Base-by-base conservation (phyloP, 2,797 vertebrate species). In the Anguilla marmorata region DNA sequence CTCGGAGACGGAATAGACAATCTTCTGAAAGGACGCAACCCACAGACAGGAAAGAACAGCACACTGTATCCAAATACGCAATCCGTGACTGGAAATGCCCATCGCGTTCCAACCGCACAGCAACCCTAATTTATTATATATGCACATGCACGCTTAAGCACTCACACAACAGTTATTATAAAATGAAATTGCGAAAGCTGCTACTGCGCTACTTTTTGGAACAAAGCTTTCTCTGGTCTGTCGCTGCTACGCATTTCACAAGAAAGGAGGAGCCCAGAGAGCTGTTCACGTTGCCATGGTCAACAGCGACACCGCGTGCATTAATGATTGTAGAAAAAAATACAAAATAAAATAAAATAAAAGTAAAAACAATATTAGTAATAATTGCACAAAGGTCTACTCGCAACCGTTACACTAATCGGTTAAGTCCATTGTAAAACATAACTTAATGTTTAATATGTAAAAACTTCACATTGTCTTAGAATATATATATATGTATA, bases 1-100 rank as follows among this genome's bases (percentile, higher is more conserved):
- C 94, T 97, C 97, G 33, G 90, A 94, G 82, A 97, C 94, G 0
- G 96, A 96, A 91, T 97, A 97, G 0, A 95, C 93, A 85, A 97
- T 93, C 93, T 96, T 96, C 63, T 95, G 95, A 11, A 86, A 89
- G 84, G 90, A 88, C 91, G 90, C 84, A 87, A 92, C 90, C 21
- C 86, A 93, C 30, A 94, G 87, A 92, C 91, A 89, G 45, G 93
- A n/a, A 74, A 93, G 41, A 14, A 89, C 30, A 12, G 85, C 14
- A 7, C 8, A 84, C 3, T 84, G 63, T 84, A 84, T 87, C 63
- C 74, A 88, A 52, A 79, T 82, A 82, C 33, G 12, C 33, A 14
- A 79, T 37, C 74, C 74, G 16, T 79, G 33, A 7, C 14, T 45
- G 33, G 74, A 45, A 79, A 79, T 79, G 1, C 37, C 74, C 74